Conservation (phyloP, 2,113 vertebrate species). For the Ovibos moschatus region DNA sequence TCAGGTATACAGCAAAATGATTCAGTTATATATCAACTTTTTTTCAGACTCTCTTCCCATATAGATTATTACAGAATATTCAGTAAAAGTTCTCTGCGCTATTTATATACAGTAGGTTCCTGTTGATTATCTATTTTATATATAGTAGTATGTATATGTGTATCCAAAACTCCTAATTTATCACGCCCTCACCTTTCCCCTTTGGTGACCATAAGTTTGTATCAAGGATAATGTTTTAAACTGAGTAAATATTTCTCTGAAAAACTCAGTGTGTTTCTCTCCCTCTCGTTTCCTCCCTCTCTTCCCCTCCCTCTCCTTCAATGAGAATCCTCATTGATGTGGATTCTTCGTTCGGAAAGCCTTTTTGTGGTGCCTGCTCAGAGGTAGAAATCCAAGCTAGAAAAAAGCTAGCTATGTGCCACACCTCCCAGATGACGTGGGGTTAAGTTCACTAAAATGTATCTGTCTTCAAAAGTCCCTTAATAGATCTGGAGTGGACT, state of each 20-base stretch:
- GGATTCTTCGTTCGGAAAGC: neutral
- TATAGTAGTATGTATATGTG: neutral
- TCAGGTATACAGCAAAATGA: neutral
- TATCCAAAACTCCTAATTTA: neutral
- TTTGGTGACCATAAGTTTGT: neutral
- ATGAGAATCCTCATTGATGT: neutral
- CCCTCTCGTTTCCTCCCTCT: too few species aligned
- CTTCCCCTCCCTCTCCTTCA: too few species aligned
- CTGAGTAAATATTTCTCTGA: neutral
- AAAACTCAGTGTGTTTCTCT: neutral
- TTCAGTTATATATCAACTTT: neutral
- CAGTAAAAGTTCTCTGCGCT: neutral
- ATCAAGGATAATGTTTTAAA: neutral
- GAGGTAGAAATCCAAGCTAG: neutral
- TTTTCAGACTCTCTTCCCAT: neutral
- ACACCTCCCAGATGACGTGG: neutral
- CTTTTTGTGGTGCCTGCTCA: neutral
- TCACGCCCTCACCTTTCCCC: neutral
- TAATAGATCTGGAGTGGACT: neutral
- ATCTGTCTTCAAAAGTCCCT: neutral
- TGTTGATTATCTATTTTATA: neutral
- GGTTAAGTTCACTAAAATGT: neutral
- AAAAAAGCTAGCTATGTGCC: neutral
- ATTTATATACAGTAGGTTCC: neutral
- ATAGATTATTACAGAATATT: neutral